Evolutionary conservation across 2,113 vertebrate species (phyloP).

Genomic region (Hucho hucho): DNA sequence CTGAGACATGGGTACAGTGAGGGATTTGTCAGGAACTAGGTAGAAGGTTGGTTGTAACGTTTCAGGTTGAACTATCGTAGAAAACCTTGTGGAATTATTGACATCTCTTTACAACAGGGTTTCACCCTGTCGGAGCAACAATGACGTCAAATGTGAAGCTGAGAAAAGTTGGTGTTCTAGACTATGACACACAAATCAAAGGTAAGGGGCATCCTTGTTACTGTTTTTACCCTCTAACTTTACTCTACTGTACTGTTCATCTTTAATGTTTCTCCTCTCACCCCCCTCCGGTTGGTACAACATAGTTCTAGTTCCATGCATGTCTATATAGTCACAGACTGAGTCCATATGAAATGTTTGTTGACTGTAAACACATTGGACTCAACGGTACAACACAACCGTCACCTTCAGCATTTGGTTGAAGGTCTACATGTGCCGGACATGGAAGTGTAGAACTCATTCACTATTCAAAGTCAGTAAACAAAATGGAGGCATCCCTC

Average conservation of each 20-base stretch:
- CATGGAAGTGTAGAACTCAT: neutral
- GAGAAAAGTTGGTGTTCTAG: slow-evolving; percentile 54
- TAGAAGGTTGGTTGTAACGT: neutral
- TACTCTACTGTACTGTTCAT: neutral
- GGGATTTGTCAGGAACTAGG: neutral
- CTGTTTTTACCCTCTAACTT: neutral
- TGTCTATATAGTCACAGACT: too few relatives aligned
- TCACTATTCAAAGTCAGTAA: neutral
- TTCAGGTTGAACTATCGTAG: neutral
- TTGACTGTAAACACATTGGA: too few relatives aligned
- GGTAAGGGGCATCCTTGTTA: slow-evolving; percentile 35
- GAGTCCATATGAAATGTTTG: too few relatives aligned
- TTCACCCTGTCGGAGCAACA: slow-evolving; percentile 50
- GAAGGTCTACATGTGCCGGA: neutral
- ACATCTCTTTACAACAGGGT: slow-evolving; percentile 50
- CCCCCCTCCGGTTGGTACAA: too few relatives aligned
- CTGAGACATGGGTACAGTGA: accelerated
- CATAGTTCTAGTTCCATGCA: too few relatives aligned
- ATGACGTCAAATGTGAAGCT: slow-evolving; percentile 73
- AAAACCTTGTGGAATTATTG: neutral
- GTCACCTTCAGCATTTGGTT: neutral
- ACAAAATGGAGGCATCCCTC: too few relatives aligned
- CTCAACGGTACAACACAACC: neutral
- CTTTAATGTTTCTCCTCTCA: too few relatives aligned
- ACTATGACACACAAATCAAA: slow-evolving; percentile 77